Base-by-base conservation (phyloP, 2,888 invertebrate species). In the Melanchra persicariae region DNA sequence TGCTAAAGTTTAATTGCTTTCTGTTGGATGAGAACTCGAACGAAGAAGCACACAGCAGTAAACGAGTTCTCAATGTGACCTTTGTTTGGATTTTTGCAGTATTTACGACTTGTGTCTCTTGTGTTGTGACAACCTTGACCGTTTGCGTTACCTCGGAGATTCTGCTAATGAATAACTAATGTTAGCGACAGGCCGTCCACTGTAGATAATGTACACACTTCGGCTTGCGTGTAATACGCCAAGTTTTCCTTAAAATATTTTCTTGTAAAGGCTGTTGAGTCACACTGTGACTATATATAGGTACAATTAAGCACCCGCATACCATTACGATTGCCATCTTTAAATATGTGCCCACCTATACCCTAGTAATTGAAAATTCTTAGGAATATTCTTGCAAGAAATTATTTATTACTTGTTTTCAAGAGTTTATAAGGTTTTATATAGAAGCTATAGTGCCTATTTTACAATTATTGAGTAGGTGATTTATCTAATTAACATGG, bases 91-190 rank as follows among this genome's bases (percentile, higher is more conserved):
- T 87, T 88, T 88, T 81, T 86, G 86, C 86, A 84, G 84, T 84
- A 87, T 87, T 87, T 87, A 87, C 87, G 82, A 79, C 86, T 85
- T 85, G 76, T 81, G 64, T 69, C 70, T 74, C 70, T 67, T 72
- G 69, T 87, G 85, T 84, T 87, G 89, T 89, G 89, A 90, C 89
- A 92, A 88, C 92, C 92, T 93, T 93, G 92, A 87, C 86, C 81
- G 79, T 84, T 86, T 45, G 69, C 82, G 70, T 79, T 81, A 64
- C 79, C 74, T 78, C 78, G 58, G 67, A 67, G 74, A 68, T 83
- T 84, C 83, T 82, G 82, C 82, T 84, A 87, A 86, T 85, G 82
- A 84, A 84, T 84, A 82, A 81, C 78, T 83, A 82, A 79, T 81
- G 77, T 81, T 77, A 77, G 74, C 60, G 69, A 70, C 70, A 66